phyloP scores from a whole-genome alignment of 37 sponge, comb jelly and placozoan species.

The Beroe ovata region DNA sequence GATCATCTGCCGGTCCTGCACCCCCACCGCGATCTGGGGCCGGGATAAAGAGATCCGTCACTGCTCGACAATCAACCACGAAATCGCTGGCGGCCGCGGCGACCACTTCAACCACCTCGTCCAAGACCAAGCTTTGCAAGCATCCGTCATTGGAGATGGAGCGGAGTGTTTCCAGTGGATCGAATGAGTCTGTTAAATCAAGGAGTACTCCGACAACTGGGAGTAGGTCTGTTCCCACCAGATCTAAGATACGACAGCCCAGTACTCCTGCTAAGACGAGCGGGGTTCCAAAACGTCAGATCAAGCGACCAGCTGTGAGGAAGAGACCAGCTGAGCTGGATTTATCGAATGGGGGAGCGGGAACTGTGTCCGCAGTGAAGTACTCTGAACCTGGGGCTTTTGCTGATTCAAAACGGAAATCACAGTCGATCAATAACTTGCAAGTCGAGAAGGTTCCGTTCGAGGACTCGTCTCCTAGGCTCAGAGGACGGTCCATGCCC shows the following conservation, averaged over 20 bases:
- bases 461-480: background rate
- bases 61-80: constrained; percentile 4
- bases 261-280: background rate
- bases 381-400: background rate
- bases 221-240: background rate
- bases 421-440: constrained; percentile 3
- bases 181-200: constrained; percentile 3
- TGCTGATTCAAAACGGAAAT: constrained; percentile 12
- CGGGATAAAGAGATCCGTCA: constrained; percentile 30
- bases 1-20: background rate
- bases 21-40: constrained; percentile 32
- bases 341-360: background rate
- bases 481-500: constrained; percentile 18
- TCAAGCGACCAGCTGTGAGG: constrained; percentile 8
- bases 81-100: constrained; percentile 24
- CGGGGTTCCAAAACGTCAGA: background rate
- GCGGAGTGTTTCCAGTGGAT: constrained; percentile 17
- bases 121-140: constrained; percentile 23
- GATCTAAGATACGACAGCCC: constrained; percentile 29
- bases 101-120: background rate
- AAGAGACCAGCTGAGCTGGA: constrained; percentile 1
- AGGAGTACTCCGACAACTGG: background rate
- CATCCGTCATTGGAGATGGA: constrained; percentile 40
- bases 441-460: background rate
- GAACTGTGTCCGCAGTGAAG: background rate